Conservation (phyloP, 1,140 invertebrate species). For the Trichomalopsis sarcophagae region DNA sequence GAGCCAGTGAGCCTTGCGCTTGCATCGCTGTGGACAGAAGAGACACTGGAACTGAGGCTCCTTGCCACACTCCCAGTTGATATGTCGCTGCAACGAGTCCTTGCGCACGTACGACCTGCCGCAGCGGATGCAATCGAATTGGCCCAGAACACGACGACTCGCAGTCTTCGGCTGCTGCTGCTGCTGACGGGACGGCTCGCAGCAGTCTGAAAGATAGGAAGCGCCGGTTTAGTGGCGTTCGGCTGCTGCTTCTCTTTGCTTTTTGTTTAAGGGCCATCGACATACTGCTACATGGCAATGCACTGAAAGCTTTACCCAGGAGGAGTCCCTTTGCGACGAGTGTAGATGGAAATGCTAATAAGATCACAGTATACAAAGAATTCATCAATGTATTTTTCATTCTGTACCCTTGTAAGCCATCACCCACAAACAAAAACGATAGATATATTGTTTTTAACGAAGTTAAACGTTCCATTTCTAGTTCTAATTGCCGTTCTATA, state of each 20-base stretch:
- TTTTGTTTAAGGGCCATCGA: not conserved
- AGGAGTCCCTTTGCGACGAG: not conserved
- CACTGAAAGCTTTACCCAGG: not conserved
- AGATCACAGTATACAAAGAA: not conserved
- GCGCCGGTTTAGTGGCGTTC: constrained; percentile 59
- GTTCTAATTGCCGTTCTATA: not conserved
- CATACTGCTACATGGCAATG: not conserved
- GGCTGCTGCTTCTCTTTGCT: constrained; percentile 61
- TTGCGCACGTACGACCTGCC: constrained; percentile 81
- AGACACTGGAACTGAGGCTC: constrained; percentile 82
- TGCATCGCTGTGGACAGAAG: constrained; percentile 79
- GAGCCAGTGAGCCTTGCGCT: constrained; percentile 77
- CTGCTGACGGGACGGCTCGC: not conserved
- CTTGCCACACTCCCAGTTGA: constrained; percentile 81
- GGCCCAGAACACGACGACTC: constrained; percentile 59
- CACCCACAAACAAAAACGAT: not conserved
- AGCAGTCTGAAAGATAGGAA: constrained; percentile 34
- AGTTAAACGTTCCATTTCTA: not conserved
- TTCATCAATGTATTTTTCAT: not conserved
- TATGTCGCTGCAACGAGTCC: constrained; percentile 80
- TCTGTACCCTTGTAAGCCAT: not conserved
- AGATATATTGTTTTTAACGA: not conserved
- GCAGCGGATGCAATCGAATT: constrained; percentile 78
- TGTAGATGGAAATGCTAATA: not conserved
- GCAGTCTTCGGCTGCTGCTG: not conserved